These are phyloP conservation scores for Thecophora atra DNA, from an alignment of 2,888 invertebrate genomes.

Conservation along the genomic window DNA sequence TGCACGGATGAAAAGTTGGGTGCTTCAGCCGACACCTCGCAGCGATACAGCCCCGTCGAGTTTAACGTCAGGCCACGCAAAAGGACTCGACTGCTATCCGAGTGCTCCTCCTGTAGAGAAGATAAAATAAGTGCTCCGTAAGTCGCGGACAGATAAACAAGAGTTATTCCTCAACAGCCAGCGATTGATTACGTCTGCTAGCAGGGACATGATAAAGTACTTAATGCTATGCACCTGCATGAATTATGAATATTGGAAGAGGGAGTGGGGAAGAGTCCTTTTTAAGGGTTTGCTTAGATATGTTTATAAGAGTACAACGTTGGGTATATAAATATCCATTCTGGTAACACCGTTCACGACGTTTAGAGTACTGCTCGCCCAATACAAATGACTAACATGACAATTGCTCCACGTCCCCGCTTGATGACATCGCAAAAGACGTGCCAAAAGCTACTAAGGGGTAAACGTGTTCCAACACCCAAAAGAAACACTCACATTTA, in stretches of 20 bases:
- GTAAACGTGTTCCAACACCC: neutral
- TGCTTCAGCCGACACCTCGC: conserved; percentile 82
- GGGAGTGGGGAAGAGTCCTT: neutral
- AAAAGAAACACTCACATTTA: neutral
- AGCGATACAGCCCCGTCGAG: conserved; percentile 77
- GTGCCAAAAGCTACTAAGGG: neutral
- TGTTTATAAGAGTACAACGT: neutral
- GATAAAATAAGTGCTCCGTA: neutral
- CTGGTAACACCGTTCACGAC: neutral
- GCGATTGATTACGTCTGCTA: conserved; percentile 23
- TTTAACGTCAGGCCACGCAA: conserved; percentile 75
- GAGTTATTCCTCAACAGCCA: neutral
- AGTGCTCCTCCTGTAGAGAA: conserved; percentile 71
- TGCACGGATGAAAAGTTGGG: conserved; percentile 80
- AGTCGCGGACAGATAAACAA: neutral
- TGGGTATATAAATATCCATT: neutral
- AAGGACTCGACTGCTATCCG: conserved; percentile 74
- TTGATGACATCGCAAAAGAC: neutral
- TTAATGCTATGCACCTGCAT: conserved; percentile 24
- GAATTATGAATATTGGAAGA: neutral
- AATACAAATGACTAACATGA: neutral
- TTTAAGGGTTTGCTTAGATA: neutral
- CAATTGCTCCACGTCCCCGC: neutral
- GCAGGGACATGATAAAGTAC: conserved; percentile 1
- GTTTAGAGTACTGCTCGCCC: neutral